Percentiles rank a stretch among this genome's conserved stretches.
Conservation (phyloP, 2,113 vertebrate genomes). For the Chascanopsetta lugubris region DNA sequence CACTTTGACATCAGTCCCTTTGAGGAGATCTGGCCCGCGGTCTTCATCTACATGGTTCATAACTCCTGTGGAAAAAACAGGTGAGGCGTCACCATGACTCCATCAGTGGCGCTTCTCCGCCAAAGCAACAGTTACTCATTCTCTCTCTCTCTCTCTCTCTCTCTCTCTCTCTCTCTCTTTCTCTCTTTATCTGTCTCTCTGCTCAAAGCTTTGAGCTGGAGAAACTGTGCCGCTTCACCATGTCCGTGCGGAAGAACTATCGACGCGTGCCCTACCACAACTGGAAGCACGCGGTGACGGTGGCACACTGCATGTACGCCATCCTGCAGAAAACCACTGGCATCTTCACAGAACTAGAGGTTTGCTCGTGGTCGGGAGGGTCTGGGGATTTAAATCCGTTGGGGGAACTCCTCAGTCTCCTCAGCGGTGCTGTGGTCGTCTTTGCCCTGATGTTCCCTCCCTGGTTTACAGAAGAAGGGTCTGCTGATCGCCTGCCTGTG, state of each 20-base stretch:
- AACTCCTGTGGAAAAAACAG: constrained; percentile 93
- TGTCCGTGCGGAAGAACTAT: constrained; percentile 99
- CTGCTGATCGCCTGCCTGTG: constrained; percentile 95
- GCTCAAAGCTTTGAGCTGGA: constrained; percentile 91
- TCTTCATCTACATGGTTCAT: constrained; percentile 97
- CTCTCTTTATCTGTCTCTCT: too few relatives aligned
- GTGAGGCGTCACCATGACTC: constrained; percentile 67
- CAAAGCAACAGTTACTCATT: neutral
- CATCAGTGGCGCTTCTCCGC: neutral
- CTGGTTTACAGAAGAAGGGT: constrained; percentile 87
- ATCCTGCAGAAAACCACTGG: constrained; percentile 90
- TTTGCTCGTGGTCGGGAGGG: constrained; percentile 62
- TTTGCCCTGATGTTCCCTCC: constrained; percentile 1
- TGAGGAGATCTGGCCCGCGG: constrained; percentile 96
- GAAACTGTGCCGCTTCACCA: constrained; percentile 96
- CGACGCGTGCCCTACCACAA: constrained; percentile 99
- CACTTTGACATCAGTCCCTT: constrained; percentile 97
- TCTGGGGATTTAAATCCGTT: constrained; percentile 3
- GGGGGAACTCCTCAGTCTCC: neutral
- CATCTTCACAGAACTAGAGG: constrained; percentile 96
- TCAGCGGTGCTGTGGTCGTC: neutral
- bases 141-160: neutral
- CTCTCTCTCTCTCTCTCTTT: neutral
- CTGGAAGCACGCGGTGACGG: constrained; percentile 97
- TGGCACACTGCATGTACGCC: constrained; percentile 97